Percentiles rank a stretch among this genome's conserved stretches.
phyloP scores from a whole-genome alignment of 2,113 vertebrate species.

The Phoenicopterus ruber region DNA sequence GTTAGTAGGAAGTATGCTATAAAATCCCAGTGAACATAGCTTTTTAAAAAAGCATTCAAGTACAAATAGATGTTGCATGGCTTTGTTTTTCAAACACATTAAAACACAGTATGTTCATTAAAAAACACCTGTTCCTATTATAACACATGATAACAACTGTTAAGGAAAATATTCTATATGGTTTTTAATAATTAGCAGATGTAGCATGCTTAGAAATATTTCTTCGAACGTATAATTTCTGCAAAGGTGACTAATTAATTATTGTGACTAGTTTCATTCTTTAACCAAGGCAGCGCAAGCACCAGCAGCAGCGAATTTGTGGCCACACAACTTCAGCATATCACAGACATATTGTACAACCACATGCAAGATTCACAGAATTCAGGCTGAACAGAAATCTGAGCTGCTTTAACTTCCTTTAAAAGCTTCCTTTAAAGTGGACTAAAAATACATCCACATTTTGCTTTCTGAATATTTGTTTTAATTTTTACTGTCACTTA shows the following conservation, averaged over 20 bases:
- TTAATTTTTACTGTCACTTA: not conserved
- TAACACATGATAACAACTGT: not conserved
- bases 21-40: not conserved
- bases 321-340: not conserved
- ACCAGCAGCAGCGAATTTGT: not conserved
- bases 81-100: not conserved
- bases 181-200: not conserved
- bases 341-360: not conserved
- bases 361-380: not conserved
- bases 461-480: not conserved
- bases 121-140: constrained; percentile 21
- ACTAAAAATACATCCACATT: not conserved
- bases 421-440: not conserved
- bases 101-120: not conserved
- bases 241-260: not conserved
- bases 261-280: not conserved
- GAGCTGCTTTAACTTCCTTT: not conserved
- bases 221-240: not conserved
- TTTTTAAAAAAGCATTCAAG: not conserved
- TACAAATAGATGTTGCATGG: not conserved
- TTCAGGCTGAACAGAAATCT: not conserved
- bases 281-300: not conserved
- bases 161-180: not conserved
- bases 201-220: not conserved
- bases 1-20: not conserved